Conservation (phyloP, 1,140 invertebrate species). For the Lanistes nyassanus region DNA sequence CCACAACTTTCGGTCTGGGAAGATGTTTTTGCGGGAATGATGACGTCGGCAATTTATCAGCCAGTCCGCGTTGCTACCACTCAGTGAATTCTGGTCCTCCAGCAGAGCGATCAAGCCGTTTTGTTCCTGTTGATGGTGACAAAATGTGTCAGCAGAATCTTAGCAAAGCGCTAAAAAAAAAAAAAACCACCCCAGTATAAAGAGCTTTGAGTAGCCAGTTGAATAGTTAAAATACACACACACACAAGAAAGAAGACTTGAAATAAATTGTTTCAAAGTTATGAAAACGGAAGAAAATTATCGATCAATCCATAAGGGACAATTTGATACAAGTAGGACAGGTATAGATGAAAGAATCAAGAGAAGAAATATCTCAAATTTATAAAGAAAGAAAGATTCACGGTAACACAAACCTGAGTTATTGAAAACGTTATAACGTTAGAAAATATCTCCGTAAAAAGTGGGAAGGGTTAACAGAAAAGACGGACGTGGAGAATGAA, state of each 20-base stretch:
- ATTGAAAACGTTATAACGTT: no score
- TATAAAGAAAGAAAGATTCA: no score
- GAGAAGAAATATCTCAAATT: no score
- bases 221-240: background rate
- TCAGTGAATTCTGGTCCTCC: conserved; percentile 29
- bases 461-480: no score
- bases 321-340: background rate
- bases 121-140: background rate
- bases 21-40: background rate
- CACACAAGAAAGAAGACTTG: background rate
- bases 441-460: no score
- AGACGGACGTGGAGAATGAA: no score
- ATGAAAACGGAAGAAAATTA: background rate
- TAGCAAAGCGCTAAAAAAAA: no score
- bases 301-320: background rate
- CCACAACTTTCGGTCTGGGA: background rate
- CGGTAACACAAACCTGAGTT: no score
- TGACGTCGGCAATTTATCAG: background rate
- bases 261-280: background rate
- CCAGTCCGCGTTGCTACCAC: conserved; percentile 6
- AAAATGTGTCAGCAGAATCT: no score
- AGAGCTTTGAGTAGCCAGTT: background rate
- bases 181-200: background rate
- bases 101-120: conserved; percentile 32
- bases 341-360: no score